phyloP scores from a whole-genome alignment of 1,140 invertebrate species.

The Microplitis demolitor region DNA sequence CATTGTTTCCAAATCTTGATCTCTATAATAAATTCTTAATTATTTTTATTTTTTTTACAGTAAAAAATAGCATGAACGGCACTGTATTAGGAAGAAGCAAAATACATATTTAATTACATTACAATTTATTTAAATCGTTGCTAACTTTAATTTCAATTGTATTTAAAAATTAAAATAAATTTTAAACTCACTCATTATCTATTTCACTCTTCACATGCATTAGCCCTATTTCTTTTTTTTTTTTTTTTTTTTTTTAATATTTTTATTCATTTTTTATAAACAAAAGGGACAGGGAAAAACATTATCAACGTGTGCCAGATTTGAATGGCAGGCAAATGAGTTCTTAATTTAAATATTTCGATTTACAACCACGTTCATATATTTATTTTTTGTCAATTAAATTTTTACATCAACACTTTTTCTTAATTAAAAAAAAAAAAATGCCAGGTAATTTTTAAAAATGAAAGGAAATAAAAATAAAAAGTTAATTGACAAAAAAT shows the following conservation, averaged over 20 bases:
- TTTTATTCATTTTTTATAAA: constrained; percentile 44
- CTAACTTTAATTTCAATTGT: constrained; percentile 43
- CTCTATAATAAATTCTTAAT: constrained; percentile 41
- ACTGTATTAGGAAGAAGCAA: constrained; percentile 64
- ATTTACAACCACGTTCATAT: neutral
- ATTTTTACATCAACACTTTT: no score
- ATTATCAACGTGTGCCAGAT: constrained; percentile 17
- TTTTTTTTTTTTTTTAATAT: constrained; percentile 23
- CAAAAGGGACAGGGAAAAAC: constrained; percentile 30
- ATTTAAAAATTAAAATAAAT: neutral
- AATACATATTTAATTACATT: constrained; percentile 59
- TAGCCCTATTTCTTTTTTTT: constrained; percentile 32
- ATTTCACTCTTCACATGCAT: constrained; percentile 25
- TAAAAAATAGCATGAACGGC: constrained; percentile 64
- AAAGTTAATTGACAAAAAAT: no score
- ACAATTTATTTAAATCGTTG: constrained; percentile 52
- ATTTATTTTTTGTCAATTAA: neutral
- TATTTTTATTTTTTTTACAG: constrained; percentile 42
- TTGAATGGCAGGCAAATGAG: constrained; percentile 17
- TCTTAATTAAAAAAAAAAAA: no score
- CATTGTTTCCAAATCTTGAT: constrained; percentile 34
- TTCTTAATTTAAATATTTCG: neutral
- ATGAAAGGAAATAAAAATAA: no score
- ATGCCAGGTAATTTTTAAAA: no score
- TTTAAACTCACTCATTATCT: constrained; percentile 11